A percentile compares a stretch with the other conserved stretches of the same genome.
phyloP scores from a whole-genome alignment of 2,888 invertebrate species.

The Oscheius sp. region DNA sequence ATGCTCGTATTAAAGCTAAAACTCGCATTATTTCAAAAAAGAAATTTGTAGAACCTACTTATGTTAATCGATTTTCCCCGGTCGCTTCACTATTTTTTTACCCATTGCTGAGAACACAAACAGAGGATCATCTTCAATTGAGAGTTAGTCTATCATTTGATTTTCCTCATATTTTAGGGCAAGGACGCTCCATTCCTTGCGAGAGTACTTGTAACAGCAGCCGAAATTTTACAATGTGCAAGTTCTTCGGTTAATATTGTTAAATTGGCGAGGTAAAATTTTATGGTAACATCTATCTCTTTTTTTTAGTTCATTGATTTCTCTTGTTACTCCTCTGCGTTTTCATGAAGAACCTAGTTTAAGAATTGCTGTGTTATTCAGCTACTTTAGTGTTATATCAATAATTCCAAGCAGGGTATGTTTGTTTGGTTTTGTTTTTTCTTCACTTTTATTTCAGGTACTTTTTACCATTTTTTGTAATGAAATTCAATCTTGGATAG shows the following conservation, averaged over 20 bases:
- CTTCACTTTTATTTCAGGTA: not conserved
- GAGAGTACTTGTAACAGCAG: conserved; percentile 9
- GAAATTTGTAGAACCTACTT: not conserved
- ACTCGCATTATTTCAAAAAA: conserved; percentile 13
- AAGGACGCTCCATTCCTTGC: conserved; percentile 27
- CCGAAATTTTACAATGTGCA: conserved; percentile 27
- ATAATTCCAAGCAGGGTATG: conserved; percentile 3
- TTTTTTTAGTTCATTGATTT: conserved; percentile 8
- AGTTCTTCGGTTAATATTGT: conserved; percentile 4
- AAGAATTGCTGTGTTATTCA: conserved; percentile 21
- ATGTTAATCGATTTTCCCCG: conserved; percentile 19
- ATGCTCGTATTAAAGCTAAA: conserved; percentile 21
- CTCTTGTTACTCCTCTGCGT: conserved; percentile 13
- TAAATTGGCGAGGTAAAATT: conserved; percentile 22
- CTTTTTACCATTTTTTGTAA: conserved; percentile 1
- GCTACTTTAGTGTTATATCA: conserved; percentile 12
- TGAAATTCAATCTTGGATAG: conserved; percentile 17
- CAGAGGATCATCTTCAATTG: conserved; percentile 27
- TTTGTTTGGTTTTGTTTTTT: not conserved
- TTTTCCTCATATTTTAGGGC: conserved; percentile 19
- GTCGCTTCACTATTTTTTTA: conserved; percentile 31
- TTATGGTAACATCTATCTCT: not conserved
- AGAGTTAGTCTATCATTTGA: conserved; percentile 9
- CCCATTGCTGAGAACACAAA: conserved; percentile 20
- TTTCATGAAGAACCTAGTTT: conserved; percentile 25